phyloP scores from a whole-genome alignment of 2,113 vertebrate species.

The Ochotona princeps region DNA sequence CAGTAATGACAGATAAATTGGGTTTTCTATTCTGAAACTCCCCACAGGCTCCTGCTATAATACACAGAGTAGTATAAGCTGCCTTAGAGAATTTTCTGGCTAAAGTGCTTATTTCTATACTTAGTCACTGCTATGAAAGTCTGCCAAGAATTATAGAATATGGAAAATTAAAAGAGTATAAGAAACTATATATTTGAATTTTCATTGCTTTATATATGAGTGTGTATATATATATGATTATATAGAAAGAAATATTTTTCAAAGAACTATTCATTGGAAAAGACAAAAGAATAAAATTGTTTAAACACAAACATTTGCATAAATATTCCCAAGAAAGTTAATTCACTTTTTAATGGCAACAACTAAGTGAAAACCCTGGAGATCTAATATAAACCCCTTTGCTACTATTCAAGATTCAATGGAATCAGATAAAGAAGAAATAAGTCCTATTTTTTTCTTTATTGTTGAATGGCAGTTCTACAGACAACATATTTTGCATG shows the following conservation, averaged over 20 bases:
- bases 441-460: background rate
- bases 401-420: background rate
- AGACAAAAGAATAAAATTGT: background rate
- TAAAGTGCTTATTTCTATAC: slow-evolving; percentile 1
- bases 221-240: background rate
- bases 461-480: background rate
- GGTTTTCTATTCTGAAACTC: slow-evolving; percentile 37
- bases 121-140: background rate
- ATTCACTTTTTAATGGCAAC: background rate
- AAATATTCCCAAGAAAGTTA: slow-evolving; percentile 7
- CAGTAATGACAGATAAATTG: slow-evolving; percentile 46
- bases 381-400: background rate
- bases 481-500: background rate
- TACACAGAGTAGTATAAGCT: background rate
- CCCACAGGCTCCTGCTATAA: background rate
- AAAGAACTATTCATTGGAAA: background rate
- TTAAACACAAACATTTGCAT: background rate
- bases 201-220: background rate
- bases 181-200: background rate
- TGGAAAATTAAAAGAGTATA: slow-evolving; percentile 15
- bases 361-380: background rate
- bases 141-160: background rate
- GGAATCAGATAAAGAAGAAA: background rate
- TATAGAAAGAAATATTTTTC: background rate
- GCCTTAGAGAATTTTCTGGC: slow-evolving; percentile 27